phyloP scores from a whole-genome alignment of 2,888 invertebrate species.

The Gonocerus acuteangulatus region DNA sequence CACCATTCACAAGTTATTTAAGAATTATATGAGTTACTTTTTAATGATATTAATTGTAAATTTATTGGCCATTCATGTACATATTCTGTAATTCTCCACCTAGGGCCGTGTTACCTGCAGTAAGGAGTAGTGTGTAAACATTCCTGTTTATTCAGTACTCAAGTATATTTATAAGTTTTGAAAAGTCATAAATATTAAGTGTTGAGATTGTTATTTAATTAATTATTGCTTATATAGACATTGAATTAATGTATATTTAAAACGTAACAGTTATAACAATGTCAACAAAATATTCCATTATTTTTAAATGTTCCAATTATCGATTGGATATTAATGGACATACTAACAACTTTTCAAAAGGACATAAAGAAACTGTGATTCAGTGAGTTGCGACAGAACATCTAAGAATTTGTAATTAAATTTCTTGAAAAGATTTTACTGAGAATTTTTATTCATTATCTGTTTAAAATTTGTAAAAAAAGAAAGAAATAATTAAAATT shows the following conservation, averaged over 20 bases:
- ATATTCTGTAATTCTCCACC: slow-evolving; percentile 3
- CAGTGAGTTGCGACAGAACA: background rate
- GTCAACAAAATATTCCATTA: background rate
- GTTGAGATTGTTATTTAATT: background rate
- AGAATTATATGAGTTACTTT: background rate
- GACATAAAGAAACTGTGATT: background rate
- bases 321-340: background rate
- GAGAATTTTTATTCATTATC: slow-evolving; percentile 1
- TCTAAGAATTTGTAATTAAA: background rate
- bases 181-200: background rate
- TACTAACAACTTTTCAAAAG: background rate
- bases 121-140: background rate
- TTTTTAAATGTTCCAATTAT: background rate
- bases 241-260: background rate
- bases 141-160: background rate
- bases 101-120: background rate
- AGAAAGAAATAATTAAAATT: slow-evolving; percentile 8
- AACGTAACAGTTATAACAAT: background rate
- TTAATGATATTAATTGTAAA: slow-evolving; percentile 5
- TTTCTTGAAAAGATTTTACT: background rate
- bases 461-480: slow-evolving; percentile 3
- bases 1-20: background rate
- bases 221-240: background rate
- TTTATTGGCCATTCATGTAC: slow-evolving; percentile 4
- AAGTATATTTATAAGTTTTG: background rate